Base-by-base conservation (phyloP, 2,113 vertebrate species). In the Hassar affinis region DNA sequence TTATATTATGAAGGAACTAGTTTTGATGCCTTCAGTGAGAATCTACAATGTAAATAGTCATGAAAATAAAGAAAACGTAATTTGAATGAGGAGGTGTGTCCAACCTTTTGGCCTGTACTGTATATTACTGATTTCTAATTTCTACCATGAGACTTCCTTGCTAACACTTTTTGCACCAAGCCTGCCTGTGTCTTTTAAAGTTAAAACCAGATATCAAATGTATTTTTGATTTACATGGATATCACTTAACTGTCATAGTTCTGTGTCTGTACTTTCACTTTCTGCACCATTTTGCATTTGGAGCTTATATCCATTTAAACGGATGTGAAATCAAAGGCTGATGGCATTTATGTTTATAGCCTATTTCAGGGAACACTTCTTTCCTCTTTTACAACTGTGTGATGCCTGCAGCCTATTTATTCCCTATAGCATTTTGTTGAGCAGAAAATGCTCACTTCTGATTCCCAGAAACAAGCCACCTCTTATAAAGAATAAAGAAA, bases 381-480 rank as follows among this genome's bases (percentile, higher is more conserved):
- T 83, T 83, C 47, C 27, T 71, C 72, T 66, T 51, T 35, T 83
- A 52, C 33, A 66, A 56, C 33, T 54, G 59, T 68, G 25, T 6
- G 64, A 57, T n/a, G 61, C 51, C 82, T 68, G 62, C 75, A 78
- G 62, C 35, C 51, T 66, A 68, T 66, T 78, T 84, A 84, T 78
- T 84, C 18, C n/a, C 51, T 57, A 64, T 35, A 45, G 51, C 45
- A 71, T 80, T 38, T 20, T 78, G 20, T 18, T 59, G 59, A 86
- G 49, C 49, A 18, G 75, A 47, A 82, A 82, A 38, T 62, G 72
- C 66, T 86, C 33, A 59, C 27, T 74, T 64, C 62, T 66, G 57
- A 49, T 47, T 85, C 56, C 49, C 14, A 64, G 42, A 35, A 30
- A 76, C 61, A 45, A 74, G 74, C 49, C 35, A 42, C 35, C 47